Base-by-base conservation (phyloP, 2,797 vertebrate genomes). In the Poeciliopsis turneri region DNA sequence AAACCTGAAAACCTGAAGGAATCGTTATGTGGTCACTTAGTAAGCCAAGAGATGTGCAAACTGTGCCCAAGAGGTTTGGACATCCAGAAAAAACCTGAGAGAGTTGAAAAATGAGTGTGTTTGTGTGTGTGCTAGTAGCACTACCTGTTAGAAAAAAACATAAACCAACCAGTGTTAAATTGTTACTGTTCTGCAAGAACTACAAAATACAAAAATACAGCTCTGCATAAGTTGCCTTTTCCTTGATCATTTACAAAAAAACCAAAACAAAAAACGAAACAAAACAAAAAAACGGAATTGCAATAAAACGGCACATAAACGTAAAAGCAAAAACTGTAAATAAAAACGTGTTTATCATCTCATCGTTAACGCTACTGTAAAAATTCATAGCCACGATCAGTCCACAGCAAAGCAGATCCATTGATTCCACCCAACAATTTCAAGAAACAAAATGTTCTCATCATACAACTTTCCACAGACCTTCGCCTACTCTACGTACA, bases 1-100 rank as follows among this genome's bases (percentile, higher is more conserved):
- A 83, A 93, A 93, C 92, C 92, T 92, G 91, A 95, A 91, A 93
- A 93, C 92, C 92, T 92, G 91, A 95, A 91, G 80, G 78, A 87
- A 91, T 89, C 88, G 89, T 80, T 80, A 80, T 91, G 88, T 92
- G 85, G 88, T 94, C 81, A 88, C 88, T 91, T 87, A 92, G 89
- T 92, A 90, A 46, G 89, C 85, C 90, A 83, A 75, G 79, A 74
- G 89, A 92, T 93, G 93, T 95, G 94, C 93, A 94, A 94, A 95
- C 91, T 87, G 88, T 89, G 92, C 61, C 93, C 85, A 75, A 90
- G 83, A 85, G 88, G 84, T 76, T 90, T 72, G 87, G 90, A 89
- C 86, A 82, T 88, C 90, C 85, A 84, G 84, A 90, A 89, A 53
- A 87, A 95, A 94, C 94, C 95, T 95, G 94, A 95, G 94, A 93